Evolutionary conservation across 2,797 vertebrate species (phyloP).

Genomic region (Sphaeramia orbicularis): DNA sequence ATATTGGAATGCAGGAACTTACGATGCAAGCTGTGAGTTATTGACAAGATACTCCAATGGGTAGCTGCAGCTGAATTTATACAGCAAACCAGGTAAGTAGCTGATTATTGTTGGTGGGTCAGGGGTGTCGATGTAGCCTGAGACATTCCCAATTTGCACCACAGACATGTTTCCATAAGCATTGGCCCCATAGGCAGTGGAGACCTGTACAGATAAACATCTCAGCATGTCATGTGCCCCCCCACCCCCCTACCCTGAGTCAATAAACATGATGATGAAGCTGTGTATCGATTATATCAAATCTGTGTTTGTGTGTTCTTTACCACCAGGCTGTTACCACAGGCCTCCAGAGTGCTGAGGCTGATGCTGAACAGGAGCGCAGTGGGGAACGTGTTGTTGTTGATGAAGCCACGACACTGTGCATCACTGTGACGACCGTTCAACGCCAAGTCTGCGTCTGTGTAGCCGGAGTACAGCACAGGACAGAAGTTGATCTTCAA

Average conservation of each 20-base stretch:
- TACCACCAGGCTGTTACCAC: constrained; percentile 95
- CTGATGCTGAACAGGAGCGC: constrained; percentile 98
- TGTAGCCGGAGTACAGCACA: constrained; percentile 98
- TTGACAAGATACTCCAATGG: constrained; percentile 98
- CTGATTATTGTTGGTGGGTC: constrained; percentile 97
- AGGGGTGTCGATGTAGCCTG: constrained; percentile 97
- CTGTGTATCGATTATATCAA: constrained; percentile 32
- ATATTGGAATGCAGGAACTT: constrained; percentile 74
- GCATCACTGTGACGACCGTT: constrained; percentile 96
- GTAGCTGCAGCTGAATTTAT: constrained; percentile 99
- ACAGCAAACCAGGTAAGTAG: constrained; percentile 96
- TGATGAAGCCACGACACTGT: constrained; percentile 97
- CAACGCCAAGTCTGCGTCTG: constrained; percentile 94
- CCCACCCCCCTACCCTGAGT: background rate
- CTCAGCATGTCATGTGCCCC: constrained; percentile 17
- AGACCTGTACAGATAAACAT: constrained; percentile 86
- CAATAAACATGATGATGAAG: constrained; percentile 35
- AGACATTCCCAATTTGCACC: constrained; percentile 97
- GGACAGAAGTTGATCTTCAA: constrained; percentile 99
- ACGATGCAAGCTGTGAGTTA: constrained; percentile 98
- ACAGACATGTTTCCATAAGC: constrained; percentile 94
- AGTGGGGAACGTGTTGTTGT: constrained; percentile 98
- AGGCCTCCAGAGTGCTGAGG: constrained; percentile 94
- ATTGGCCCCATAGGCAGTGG: constrained; percentile 90
- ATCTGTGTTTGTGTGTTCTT: constrained; percentile 51